Evolutionary conservation across 2,888 invertebrate genomes (phyloP).

Genomic region (Cephus runcator): DNA sequence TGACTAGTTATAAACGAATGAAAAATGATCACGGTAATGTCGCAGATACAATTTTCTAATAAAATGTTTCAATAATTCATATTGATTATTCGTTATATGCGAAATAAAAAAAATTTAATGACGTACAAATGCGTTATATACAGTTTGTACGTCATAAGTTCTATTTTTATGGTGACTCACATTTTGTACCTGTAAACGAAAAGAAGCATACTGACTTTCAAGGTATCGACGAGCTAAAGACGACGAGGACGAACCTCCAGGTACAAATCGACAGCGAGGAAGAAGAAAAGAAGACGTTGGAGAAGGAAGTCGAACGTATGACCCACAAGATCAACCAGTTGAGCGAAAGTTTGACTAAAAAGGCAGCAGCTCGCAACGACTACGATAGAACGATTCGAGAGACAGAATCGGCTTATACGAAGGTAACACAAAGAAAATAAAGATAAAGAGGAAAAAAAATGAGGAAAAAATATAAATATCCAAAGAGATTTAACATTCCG

Average conservation of each 20-base stretch:
- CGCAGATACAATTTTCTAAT: not conserved
- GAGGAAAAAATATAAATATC: not conserved
- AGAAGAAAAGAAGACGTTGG: constrained; percentile 36
- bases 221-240: constrained; percentile 47
- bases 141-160: not conserved
- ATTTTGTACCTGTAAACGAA: not conserved
- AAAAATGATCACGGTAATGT: not conserved
- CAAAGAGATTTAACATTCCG: not conserved
- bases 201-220: not conserved
- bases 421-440: constrained; percentile 27
- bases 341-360: constrained; percentile 42
- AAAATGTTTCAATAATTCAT: not conserved
- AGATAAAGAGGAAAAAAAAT: not conserved
- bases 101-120: not conserved
- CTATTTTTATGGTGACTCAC: not conserved
- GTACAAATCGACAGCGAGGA: constrained; percentile 42
- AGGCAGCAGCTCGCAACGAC: constrained; percentile 36
- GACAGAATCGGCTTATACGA: constrained; percentile 44
- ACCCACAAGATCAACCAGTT: constrained; percentile 37
- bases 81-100: not conserved
- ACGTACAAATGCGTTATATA: too few species aligned
- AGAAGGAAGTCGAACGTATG: constrained; percentile 45
- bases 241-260: constrained; percentile 35
- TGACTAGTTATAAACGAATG: not conserved
- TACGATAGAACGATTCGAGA: constrained; percentile 49